Evolutionary conservation across 2,113 vertebrate species (phyloP).

Genomic region (Caloenas nicobarica): DNA sequence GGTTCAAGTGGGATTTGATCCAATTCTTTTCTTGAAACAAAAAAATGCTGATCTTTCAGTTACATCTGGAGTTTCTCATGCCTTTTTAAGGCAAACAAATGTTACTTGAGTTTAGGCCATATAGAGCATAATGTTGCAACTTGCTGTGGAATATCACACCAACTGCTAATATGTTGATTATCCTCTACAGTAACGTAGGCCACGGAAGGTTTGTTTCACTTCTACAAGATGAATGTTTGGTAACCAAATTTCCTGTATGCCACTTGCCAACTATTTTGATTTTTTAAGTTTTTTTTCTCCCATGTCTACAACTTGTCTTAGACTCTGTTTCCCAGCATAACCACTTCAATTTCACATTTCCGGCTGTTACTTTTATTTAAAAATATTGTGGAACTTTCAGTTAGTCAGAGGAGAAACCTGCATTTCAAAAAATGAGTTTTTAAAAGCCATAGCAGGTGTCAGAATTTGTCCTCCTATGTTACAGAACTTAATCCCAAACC

Average conservation of each 20-base stretch:
- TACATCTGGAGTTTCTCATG: neutral
- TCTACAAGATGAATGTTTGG: neutral
- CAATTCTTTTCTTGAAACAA: neutral
- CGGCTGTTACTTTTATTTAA: neutral
- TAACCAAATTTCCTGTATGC: neutral
- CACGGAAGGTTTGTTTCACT: neutral
- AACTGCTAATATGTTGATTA: neutral
- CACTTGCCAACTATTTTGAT: neutral
- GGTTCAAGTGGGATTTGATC: neutral
- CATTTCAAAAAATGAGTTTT: neutral
- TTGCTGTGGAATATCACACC: neutral
- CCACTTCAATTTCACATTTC: neutral
- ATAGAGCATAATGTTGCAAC: rapidly evolving
- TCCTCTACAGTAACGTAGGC: neutral
- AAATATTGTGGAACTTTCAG: neutral
- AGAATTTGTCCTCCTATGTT: neutral
- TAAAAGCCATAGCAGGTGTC: slow-evolving; percentile 18
- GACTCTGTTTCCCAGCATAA: neutral
- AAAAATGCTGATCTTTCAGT: neutral
- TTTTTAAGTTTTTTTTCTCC: neutral
- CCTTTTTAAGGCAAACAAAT: neutral
- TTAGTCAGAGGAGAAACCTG: neutral
- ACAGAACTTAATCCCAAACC: slow-evolving; percentile 6
- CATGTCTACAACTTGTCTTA: neutral
- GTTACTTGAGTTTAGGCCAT: rapidly evolving